Percentiles rank a stretch among this genome's conserved stretches.
phyloP scores from a whole-genome alignment of 2,888 invertebrate genomes.

The Tachina lurida region DNA sequence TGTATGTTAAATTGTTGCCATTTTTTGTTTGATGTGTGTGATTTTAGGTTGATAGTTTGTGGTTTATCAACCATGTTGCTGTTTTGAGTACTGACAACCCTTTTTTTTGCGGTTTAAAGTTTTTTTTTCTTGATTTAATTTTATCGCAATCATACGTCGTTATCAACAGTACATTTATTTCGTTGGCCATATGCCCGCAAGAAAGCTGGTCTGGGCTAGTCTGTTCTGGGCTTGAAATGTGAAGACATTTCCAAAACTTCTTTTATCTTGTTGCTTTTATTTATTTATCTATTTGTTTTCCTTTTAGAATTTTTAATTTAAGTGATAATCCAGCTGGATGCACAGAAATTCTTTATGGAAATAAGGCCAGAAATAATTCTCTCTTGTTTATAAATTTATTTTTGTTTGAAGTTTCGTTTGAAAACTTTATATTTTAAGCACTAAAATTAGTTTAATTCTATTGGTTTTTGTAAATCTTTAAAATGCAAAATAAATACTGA shows the following conservation, averaged over 20 bases:
- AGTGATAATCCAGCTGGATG: constrained; percentile 46
- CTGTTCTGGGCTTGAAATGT: not conserved
- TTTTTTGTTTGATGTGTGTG: constrained; percentile 24
- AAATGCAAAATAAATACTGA: constrained; percentile 13
- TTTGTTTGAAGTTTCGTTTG: constrained; percentile 8
- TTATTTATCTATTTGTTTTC: not conserved
- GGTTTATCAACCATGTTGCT: constrained; percentile 49
- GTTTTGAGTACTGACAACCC: constrained; percentile 42
- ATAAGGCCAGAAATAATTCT: not conserved
- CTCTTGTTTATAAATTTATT: constrained; percentile 7
- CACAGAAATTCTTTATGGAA: constrained; percentile 29
- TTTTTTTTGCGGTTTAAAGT: constrained; percentile 17
- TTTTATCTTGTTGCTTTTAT: constrained; percentile 14
- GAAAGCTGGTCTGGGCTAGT: not conserved
- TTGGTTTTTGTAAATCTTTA: constrained; percentile 19
- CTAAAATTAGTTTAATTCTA: constrained; percentile 46
- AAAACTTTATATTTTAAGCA: not conserved
- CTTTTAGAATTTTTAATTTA: constrained; percentile 25
- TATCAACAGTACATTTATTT: constrained; percentile 33
- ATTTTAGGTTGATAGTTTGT: constrained; percentile 49
- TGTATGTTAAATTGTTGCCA: constrained; percentile 30
- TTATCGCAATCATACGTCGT: constrained; percentile 42
- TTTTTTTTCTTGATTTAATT: constrained; percentile 32
- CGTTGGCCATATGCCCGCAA: not conserved
- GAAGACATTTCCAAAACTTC: not conserved